A percentile compares a stretch with the other conserved stretches of the same genome.
These are phyloP conservation scores for Nemapogon koenigi DNA, from an alignment of 2,888 invertebrate species.

Conservation along the genomic window DNA sequence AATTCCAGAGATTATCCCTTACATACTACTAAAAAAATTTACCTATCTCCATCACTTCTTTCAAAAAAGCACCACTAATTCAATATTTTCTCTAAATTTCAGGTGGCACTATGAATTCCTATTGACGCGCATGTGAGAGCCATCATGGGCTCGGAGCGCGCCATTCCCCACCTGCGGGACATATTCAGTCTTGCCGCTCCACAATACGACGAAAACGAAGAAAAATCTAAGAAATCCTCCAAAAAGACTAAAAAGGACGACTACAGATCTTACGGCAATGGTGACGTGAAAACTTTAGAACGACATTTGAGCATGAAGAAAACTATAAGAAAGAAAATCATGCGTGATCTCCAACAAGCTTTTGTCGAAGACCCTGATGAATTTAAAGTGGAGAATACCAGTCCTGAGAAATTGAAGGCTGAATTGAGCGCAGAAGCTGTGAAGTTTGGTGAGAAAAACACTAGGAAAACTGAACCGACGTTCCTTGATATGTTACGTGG, in stretches of 20 bases:
- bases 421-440: slow-evolving; percentile 72
- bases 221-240: slow-evolving; percentile 59
- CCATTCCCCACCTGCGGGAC: slow-evolving; percentile 79
- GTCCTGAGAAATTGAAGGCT: slow-evolving; percentile 71
- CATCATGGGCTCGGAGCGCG: slow-evolving; percentile 72
- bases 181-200: slow-evolving; percentile 71
- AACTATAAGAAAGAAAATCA: slow-evolving; percentile 84
- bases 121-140: slow-evolving; percentile 2
- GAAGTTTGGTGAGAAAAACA: slow-evolving; percentile 65
- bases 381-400: slow-evolving; percentile 73
- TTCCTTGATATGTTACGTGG: slow-evolving; percentile 73
- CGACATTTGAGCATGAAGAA: slow-evolving; percentile 88
- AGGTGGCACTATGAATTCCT: slow-evolving; percentile 41
- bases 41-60: too few species aligned
- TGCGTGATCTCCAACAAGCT: slow-evolving; percentile 81
- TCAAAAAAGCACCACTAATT: too few species aligned
- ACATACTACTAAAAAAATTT: too few species aligned
- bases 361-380: slow-evolving; percentile 76
- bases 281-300: slow-evolving; percentile 77
- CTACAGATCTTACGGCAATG: slow-evolving; percentile 69
- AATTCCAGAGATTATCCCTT: too few species aligned
- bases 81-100: slow-evolving; percentile 28
- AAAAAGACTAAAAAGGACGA: slow-evolving; percentile 71
- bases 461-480: slow-evolving; percentile 64
- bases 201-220: slow-evolving; percentile 49